Conservation (phyloP, 1,140 invertebrate species). For the Nephila pilipes region DNA sequence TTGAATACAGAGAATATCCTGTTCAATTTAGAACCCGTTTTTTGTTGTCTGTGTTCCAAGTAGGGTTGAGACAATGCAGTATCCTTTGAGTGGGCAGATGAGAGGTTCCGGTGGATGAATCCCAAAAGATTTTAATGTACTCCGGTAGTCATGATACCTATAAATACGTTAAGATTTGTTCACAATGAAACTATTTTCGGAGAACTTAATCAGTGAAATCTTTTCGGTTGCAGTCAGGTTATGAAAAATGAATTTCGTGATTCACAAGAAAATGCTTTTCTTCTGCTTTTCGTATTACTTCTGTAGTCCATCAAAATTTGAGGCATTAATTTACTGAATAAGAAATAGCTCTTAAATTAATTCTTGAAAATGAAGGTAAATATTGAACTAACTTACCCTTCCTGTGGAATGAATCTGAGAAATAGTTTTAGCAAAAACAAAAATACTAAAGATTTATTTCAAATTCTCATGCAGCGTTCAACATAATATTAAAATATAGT, state of each 20-base stretch:
- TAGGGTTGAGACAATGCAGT: background rate
- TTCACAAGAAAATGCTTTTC: too few species aligned
- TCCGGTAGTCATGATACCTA: background rate
- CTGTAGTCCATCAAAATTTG: too few species aligned
- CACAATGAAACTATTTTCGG: slow-evolving; percentile 1
- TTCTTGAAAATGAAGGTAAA: too few species aligned
- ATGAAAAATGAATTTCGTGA: background rate
- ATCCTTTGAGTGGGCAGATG: background rate
- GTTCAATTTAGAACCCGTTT: slow-evolving; percentile 5
- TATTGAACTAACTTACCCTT: too few species aligned
- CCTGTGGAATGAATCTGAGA: too few species aligned
- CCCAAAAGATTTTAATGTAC: background rate
- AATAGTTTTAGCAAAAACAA: too few species aligned
- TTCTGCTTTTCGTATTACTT: too few species aligned
- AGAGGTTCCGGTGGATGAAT: slow-evolving; percentile 9
- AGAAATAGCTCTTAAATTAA: too few species aligned
- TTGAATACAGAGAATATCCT: slow-evolving; percentile 32
- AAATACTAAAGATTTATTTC: too few species aligned
- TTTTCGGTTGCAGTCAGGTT: background rate
- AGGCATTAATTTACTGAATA: too few species aligned
- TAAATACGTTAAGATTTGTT: background rate
- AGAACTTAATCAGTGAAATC: background rate
- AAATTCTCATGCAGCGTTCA: too few species aligned
- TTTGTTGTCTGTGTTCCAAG: background rate
- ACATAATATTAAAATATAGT: too few species aligned